These are phyloP conservation scores for Cotesia vestalis DNA, from an alignment of 1,140 invertebrate species.

Conservation along the genomic window DNA sequence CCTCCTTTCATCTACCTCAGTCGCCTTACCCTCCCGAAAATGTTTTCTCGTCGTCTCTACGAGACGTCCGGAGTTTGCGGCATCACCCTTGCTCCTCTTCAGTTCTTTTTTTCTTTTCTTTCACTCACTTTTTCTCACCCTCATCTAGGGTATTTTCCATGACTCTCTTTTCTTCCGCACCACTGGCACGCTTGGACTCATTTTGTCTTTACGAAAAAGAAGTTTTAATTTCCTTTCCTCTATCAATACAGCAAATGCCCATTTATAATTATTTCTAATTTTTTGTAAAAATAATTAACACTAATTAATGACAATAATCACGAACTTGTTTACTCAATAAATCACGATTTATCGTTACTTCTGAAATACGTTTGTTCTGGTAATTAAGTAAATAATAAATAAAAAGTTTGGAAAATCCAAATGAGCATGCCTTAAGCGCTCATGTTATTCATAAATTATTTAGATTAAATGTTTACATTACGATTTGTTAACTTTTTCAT, in stretches of 20 bases:
- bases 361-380: no score
- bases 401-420: no score
- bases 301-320: slow-evolving; percentile 64
- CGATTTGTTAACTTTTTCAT: no score
- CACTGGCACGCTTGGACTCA: slow-evolving; percentile 48
- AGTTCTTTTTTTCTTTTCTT: slow-evolving; percentile 32
- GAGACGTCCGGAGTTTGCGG: slow-evolving; percentile 18
- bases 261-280: slow-evolving; percentile 60
- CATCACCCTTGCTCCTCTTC: slow-evolving; percentile 34
- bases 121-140: slow-evolving; percentile 37
- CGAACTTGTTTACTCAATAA: no score
- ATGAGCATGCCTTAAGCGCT: no score
- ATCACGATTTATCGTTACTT: slow-evolving; percentile 47
- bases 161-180: slow-evolving; percentile 58
- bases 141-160: slow-evolving; percentile 44
- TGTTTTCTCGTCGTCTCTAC: slow-evolving; percentile 31
- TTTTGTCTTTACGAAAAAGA: slow-evolving; percentile 37
- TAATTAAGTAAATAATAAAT: no score
- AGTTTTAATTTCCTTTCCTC: slow-evolving; percentile 37
- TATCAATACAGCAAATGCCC: slow-evolving; percentile 43
- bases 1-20: slow-evolving; percentile 38
- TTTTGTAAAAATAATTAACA: slow-evolving; percentile 65
- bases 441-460: no score
- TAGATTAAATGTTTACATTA: no score
- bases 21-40: slow-evolving; percentile 20